Evolutionary conservation across 2,888 invertebrate genomes (phyloP).

Genomic region (Stenoptilia bipunctidactyla): DNA sequence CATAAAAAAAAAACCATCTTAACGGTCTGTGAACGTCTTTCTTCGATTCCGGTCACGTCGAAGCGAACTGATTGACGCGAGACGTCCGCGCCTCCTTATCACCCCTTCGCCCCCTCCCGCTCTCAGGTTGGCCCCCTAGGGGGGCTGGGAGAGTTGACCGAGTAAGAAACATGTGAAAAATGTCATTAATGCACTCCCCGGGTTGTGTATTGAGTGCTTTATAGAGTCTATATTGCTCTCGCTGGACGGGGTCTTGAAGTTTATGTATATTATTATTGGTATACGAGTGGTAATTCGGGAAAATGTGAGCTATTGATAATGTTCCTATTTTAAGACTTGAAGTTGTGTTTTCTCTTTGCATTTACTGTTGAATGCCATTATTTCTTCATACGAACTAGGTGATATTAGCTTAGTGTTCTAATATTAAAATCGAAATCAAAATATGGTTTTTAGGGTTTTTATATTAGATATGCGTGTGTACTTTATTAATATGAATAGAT

Average conservation of each 20-base stretch:
- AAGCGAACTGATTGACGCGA: slow-evolving; percentile 65
- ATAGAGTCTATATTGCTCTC: slow-evolving; percentile 6
- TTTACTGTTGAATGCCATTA: too few relatives aligned
- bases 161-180: slow-evolving; percentile 63
- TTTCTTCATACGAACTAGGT: too few relatives aligned
- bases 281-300: too few relatives aligned
- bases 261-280: too few relatives aligned
- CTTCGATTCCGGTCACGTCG: slow-evolving; percentile 60
- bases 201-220: slow-evolving; percentile 22
- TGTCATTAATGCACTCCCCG: slow-evolving; percentile 64
- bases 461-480: too few relatives aligned
- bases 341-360: too few relatives aligned
- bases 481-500: too few relatives aligned
- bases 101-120: slow-evolving; percentile 17
- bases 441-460: too few relatives aligned
- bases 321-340: too few relatives aligned
- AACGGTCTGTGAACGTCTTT: slow-evolving; percentile 34
- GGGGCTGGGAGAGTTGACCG: slow-evolving; percentile 38
- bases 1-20: slow-evolving; percentile 45
- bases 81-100: slow-evolving; percentile 51
- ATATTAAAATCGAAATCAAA: too few relatives aligned
- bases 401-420: too few relatives aligned
- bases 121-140: slow-evolving; percentile 19
- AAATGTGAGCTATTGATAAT: too few relatives aligned
- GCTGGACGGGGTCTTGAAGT: background rate